Percentiles rank a stretch among this genome's conserved stretches.
These are phyloP conservation scores for Leptoteleia sp. DNA, from an alignment of 1,140 invertebrate genomes.

Conservation along the genomic window DNA sequence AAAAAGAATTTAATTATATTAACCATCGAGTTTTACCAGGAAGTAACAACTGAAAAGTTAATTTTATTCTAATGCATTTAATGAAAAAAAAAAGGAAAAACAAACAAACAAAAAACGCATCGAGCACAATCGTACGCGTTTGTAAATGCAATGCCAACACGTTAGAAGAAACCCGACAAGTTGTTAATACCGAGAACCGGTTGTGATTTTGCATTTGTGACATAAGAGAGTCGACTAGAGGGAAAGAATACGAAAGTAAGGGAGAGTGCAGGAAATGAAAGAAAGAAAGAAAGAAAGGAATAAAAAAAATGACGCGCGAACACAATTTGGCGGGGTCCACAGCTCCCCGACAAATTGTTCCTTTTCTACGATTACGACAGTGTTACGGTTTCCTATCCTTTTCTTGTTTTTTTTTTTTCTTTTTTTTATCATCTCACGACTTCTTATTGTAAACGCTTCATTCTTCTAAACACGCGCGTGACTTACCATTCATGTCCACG, in stretches of 20 bases:
- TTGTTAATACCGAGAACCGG: slow-evolving; percentile 67
- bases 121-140: slow-evolving; percentile 19
- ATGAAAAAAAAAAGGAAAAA: too few species aligned
- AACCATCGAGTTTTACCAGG: too few species aligned
- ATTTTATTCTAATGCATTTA: too few species aligned
- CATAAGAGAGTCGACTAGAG: slow-evolving; percentile 74
- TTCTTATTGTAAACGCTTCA: slow-evolving; percentile 34
- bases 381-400: too few species aligned
- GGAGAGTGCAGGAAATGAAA: not conserved
- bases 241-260: slow-evolving; percentile 40
- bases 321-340: too few species aligned
- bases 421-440: slow-evolving; percentile 29
- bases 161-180: slow-evolving; percentile 24
- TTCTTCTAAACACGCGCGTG: slow-evolving; percentile 35
- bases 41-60: too few species aligned
- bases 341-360: too few species aligned
- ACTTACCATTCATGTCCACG: slow-evolving; percentile 48
- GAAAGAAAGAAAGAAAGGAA: too few species aligned
- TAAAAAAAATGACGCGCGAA: too few species aligned
- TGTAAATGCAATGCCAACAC: slow-evolving; percentile 20
- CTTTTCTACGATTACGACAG: too few species aligned
- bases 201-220: slow-evolving; percentile 76
- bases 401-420: not conserved
- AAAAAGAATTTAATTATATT: too few species aligned
- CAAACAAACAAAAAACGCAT: not conserved